Evolutionary conservation across 2,113 vertebrate genomes (phyloP).

Genomic region (Siniperca chuatsi): DNA sequence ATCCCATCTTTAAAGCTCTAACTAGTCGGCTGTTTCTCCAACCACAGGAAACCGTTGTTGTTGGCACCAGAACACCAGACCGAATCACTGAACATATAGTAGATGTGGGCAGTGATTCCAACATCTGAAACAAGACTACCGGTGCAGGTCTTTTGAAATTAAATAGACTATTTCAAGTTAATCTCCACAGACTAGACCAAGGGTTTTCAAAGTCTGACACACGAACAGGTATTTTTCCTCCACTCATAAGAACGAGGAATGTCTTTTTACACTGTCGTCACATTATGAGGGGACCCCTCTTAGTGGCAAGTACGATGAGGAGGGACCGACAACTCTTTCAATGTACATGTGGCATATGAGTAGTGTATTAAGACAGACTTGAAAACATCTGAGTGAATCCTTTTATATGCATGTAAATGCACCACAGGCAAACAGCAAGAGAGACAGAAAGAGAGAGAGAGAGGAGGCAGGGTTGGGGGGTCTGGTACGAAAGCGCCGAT

Average conservation of each 20-base stretch:
- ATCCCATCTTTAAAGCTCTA: background rate
- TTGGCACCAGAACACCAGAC: background rate
- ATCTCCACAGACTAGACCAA: background rate
- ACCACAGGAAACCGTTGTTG: background rate
- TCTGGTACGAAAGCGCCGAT: constrained; percentile 69
- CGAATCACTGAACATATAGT: background rate
- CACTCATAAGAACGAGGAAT: background rate
- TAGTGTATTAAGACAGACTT: background rate
- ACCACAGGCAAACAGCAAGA: constrained; percentile 33
- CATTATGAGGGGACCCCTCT: background rate
- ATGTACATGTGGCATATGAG: background rate
- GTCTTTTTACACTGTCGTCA: background rate
- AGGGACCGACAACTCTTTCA: constrained; percentile 6
- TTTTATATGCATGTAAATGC: constrained; percentile 42
- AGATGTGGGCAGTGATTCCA: background rate
- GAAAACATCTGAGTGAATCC: constrained; percentile 17
- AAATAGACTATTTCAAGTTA: background rate
- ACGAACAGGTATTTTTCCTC: background rate
- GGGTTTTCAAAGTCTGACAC: background rate
- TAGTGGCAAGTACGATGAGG: background rate
- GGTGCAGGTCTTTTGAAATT: background rate
- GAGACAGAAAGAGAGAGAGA: background rate
- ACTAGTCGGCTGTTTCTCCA: background rate
- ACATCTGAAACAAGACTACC: background rate
- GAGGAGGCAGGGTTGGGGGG: constrained; percentile 31